A percentile compares a stretch with the other conserved stretches of the same genome.
phyloP scores from a whole-genome alignment of 2,888 invertebrate species.

The Drosophila tanythrix region DNA sequence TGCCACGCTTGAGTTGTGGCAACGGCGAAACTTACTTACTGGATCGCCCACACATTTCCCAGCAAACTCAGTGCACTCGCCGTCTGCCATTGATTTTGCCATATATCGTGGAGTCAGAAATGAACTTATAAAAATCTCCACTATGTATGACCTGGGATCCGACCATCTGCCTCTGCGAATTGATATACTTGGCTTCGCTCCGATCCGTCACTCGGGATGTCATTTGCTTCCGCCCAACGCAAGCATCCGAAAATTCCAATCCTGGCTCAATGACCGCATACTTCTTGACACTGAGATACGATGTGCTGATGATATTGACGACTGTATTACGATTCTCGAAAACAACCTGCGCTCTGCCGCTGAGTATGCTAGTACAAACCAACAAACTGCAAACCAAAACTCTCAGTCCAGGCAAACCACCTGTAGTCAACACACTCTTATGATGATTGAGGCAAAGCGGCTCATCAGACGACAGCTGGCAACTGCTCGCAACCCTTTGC shows the following conservation, averaged over 20 bases:
- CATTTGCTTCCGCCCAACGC: background rate
- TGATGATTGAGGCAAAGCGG: background rate
- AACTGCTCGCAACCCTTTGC: background rate
- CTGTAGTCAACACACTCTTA: background rate
- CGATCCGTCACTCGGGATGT: background rate
- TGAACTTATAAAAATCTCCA: background rate
- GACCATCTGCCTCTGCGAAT: background rate
- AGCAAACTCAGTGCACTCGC: background rate
- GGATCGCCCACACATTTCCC: conserved; percentile 14
- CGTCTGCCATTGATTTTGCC: conserved; percentile 16
- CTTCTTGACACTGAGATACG: background rate
- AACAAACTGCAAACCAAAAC: background rate
- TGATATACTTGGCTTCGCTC: background rate
- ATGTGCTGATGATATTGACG: background rate
- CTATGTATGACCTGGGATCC: background rate
- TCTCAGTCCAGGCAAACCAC: background rate
- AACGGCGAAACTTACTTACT: background rate
- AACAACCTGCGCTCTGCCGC: background rate
- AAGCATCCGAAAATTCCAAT: background rate
- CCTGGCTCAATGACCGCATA: background rate
- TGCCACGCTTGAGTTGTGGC: background rate
- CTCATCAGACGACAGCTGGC: background rate
- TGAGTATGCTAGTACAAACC: background rate
- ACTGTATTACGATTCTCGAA: background rate
- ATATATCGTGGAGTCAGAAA: background rate